Percentiles rank a stretch among this genome's conserved stretches.
Evolutionary conservation across 2,113 vertebrate genomes (phyloP).

Genomic region (Sterrhoptilus dennistouni): DNA sequence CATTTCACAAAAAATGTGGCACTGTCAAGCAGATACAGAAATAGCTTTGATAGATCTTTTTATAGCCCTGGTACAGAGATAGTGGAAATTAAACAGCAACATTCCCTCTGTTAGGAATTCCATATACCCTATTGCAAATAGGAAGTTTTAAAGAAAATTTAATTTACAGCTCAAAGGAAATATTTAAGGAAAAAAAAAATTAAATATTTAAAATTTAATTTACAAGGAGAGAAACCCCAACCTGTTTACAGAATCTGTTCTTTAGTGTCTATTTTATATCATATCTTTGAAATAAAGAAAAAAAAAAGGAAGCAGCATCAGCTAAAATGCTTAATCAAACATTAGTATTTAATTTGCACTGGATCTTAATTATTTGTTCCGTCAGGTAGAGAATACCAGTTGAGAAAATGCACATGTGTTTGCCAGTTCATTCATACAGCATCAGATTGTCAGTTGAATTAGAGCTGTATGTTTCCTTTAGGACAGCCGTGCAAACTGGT

Average conservation of each 20-base stretch:
- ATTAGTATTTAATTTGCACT: neutral
- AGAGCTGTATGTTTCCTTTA: neutral
- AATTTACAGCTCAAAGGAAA: neutral
- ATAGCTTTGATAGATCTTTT: neutral
- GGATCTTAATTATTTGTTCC: neutral
- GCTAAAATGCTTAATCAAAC: neutral
- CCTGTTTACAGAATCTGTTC: neutral
- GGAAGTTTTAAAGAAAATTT: neutral
- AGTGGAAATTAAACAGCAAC: conserved; percentile 14
- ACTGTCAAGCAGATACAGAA: neutral
- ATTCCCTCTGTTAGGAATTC: neutral
- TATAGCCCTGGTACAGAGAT: neutral
- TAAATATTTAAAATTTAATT: neutral
- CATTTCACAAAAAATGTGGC: neutral
- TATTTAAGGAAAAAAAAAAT: neutral
- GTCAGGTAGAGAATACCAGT: neutral
- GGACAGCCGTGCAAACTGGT: neutral
- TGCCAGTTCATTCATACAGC: neutral
- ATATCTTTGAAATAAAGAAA: neutral
- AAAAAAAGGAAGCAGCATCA: neutral
- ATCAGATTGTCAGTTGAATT: neutral
- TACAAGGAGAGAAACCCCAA: neutral
- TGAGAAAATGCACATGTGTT: neutral
- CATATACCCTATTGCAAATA: neutral
- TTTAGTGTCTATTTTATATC: neutral